These are phyloP conservation scores for Ichneumoninae sp. DNA, from an alignment of 2,888 invertebrate species.

Conservation along the genomic window DNA sequence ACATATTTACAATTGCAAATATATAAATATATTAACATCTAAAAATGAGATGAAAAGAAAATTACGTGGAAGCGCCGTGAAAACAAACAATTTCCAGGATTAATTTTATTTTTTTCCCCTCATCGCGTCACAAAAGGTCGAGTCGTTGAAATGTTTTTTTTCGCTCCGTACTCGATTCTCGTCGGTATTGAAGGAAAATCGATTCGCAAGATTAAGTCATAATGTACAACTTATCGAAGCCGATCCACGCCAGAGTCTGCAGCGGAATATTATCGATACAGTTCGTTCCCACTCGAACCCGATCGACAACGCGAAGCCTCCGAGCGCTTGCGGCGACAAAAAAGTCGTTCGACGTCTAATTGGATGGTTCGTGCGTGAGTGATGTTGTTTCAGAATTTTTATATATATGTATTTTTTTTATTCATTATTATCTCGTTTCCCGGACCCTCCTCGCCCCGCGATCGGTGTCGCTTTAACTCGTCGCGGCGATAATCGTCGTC, in stretches of 20 bases:
- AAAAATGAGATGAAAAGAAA: no score
- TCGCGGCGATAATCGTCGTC: constrained; percentile 48
- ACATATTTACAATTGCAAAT: background rate
- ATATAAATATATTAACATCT: no score
- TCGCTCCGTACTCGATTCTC: constrained; percentile 9
- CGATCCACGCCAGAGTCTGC: background rate
- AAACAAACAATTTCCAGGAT: background rate
- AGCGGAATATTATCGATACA: constrained; percentile 26
- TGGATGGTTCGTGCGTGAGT: constrained; percentile 50
- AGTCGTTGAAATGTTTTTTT: background rate
- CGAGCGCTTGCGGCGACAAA: constrained; percentile 31
- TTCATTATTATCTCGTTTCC: constrained; percentile 9
- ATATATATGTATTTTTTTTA: background rate
- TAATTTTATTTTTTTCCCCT: constrained; percentile 18
- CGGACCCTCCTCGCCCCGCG: constrained; percentile 3
- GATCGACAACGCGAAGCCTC: constrained; percentile 30
- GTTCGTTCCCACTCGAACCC: background rate
- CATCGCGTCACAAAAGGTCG: background rate
- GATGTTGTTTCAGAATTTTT: constrained; percentile 39
- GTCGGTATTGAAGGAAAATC: constrained; percentile 47
- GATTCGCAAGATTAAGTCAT: constrained; percentile 52
- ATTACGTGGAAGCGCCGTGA: no score
- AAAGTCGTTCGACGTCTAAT: constrained; percentile 52
- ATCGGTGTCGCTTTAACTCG: constrained; percentile 38
- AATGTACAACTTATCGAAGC: constrained; percentile 20